A percentile compares a stretch with the other conserved stretches of the same genome.
Evolutionary conservation across 2,888 invertebrate genomes (phyloP).

Genomic region (Caenorhabditis sp.): DNA sequence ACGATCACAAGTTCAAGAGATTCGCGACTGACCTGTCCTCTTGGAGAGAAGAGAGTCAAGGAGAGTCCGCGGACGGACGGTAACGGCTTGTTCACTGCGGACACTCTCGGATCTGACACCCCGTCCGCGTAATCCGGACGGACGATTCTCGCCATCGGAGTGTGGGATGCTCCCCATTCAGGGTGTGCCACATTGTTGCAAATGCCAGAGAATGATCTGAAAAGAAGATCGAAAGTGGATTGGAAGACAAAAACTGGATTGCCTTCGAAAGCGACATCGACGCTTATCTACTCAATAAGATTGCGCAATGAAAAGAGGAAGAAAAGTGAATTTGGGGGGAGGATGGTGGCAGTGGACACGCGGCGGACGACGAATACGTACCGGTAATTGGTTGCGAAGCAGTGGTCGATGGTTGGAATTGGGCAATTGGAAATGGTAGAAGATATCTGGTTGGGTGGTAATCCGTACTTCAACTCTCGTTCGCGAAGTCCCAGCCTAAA

Average conservation of each 20-base stretch:
- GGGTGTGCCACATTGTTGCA: slow-evolving; percentile 79
- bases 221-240: slow-evolving; percentile 21
- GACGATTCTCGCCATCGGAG: slow-evolving; percentile 75
- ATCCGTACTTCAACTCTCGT: slow-evolving; percentile 66
- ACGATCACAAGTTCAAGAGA: slow-evolving; percentile 1
- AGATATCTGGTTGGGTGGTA: slow-evolving; percentile 65
- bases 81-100: slow-evolving; percentile 48
- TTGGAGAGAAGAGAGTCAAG: slow-evolving; percentile 64
- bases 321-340: slow-evolving; percentile 26
- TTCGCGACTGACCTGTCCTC: slow-evolving; percentile 39
- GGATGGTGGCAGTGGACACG: not conserved
- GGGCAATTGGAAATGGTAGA: slow-evolving; percentile 67
- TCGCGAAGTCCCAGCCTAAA: slow-evolving; percentile 68
- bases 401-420: slow-evolving; percentile 63
- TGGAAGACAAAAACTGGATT: slow-evolving; percentile 31
- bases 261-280: slow-evolving; percentile 38
- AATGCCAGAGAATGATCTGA: slow-evolving; percentile 70
- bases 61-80: slow-evolving; percentile 67
- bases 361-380: slow-evolving; percentile 27
- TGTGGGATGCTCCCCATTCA: slow-evolving; percentile 75
- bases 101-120: slow-evolving; percentile 52
- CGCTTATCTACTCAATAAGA: slow-evolving; percentile 47
- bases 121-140: slow-evolving; percentile 77
- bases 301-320: slow-evolving; percentile 39
- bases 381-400: slow-evolving; percentile 66